A percentile compares a stretch with the other conserved stretches of the same genome.
phyloP scores from a whole-genome alignment of 2,888 invertebrate species.

The Unio delphinus region DNA sequence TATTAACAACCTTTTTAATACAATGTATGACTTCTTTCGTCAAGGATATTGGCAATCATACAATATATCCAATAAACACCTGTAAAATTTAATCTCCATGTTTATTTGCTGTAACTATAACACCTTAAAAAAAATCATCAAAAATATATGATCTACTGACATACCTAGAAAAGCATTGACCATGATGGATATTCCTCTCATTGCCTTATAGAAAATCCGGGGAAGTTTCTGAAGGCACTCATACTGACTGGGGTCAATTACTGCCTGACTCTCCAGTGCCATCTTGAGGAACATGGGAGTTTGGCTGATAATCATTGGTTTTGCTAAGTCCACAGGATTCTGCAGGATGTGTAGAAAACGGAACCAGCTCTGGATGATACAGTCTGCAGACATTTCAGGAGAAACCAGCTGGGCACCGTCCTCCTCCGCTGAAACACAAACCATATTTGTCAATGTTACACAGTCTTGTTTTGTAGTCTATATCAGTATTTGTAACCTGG shows the following conservation, averaged over 20 bases:
- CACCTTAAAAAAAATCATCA: too few species aligned
- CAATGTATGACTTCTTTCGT: too few species aligned
- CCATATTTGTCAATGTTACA: background rate
- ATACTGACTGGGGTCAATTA: slow-evolving; percentile 91
- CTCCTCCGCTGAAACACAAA: slow-evolving; percentile 81
- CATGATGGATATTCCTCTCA: slow-evolving; percentile 92
- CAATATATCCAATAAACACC: too few species aligned
- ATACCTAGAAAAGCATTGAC: slow-evolving; percentile 96
- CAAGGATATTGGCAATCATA: too few species aligned
- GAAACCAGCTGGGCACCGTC: slow-evolving; percentile 86
- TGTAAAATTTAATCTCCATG: too few species aligned
- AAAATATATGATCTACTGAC: slow-evolving; percentile 32
- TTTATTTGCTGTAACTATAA: too few species aligned
- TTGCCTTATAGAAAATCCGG: slow-evolving; percentile 91
- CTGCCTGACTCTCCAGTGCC: slow-evolving; percentile 83
- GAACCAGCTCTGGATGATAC: slow-evolving; percentile 96
- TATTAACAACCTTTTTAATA: too few species aligned
- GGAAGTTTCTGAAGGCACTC: slow-evolving; percentile 77
- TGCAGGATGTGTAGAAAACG: slow-evolving; percentile 93
- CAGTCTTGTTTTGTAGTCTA: background rate
- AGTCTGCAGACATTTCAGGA: slow-evolving; percentile 85
- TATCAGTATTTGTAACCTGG: background rate
- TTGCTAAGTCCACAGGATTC: slow-evolving; percentile 88
- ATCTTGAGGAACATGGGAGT: slow-evolving; percentile 85
- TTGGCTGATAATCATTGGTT: slow-evolving; percentile 75